Evolutionary conservation across 2,113 vertebrate genomes (phyloP).

Genomic region (Craseonycteris thonglongyai): DNA sequence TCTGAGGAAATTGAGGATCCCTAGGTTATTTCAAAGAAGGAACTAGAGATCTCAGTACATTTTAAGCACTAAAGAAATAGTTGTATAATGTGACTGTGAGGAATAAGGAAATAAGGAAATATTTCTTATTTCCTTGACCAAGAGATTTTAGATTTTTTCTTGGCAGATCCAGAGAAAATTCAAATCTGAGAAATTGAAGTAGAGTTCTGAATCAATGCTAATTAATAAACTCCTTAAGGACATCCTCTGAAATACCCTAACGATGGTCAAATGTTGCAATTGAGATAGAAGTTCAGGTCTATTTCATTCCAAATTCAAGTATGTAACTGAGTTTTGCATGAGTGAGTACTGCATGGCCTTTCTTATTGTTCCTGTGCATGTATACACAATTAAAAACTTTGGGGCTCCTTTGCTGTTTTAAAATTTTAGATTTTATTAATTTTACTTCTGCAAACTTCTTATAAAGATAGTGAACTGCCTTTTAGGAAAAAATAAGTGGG

Average conservation of each 20-base stretch:
- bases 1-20: background rate
- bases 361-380: background rate
- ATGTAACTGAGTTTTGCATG: background rate
- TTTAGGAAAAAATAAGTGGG: slow-evolving; percentile 15
- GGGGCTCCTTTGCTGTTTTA: background rate
- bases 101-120: too few species aligned
- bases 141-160: background rate
- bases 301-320: background rate
- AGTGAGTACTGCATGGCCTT: background rate
- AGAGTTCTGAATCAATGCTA: background rate
- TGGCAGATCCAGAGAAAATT: background rate
- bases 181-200: background rate
- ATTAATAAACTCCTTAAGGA: background rate
- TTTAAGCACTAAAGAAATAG: background rate
- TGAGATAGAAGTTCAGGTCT: background rate
- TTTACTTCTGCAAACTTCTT: background rate
- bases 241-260: background rate
- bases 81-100: background rate
- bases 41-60: background rate
- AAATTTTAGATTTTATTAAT: slow-evolving; percentile 1
- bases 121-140: background rate
- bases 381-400: background rate
- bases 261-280: background rate
- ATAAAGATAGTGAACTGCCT: background rate
- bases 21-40: background rate